Base-by-base conservation (phyloP, 2,888 invertebrate genomes). In the Amphimallon solstitiale region DNA sequence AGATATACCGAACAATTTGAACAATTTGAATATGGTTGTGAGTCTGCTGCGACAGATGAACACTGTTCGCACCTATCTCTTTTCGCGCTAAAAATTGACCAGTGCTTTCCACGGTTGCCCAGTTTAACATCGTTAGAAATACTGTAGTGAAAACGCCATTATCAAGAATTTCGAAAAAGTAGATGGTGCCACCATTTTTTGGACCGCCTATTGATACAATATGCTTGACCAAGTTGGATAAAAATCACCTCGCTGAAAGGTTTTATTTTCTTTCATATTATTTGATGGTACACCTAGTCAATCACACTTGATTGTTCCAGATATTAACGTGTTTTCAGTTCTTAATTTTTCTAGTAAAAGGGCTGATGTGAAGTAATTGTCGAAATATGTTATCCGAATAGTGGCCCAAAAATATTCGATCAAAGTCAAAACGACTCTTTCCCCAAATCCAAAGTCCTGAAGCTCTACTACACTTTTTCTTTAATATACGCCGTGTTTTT, bases 331-430 rank as follows among this genome's bases (percentile, higher is more conserved):
- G 23, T 23, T 23, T 23, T 23, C 23, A 23, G 23, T 23, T 23
- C 5, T 23, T 23, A 23, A 23, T 23, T 54, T 56, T 21, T 69
- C 69, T 7, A 69, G 23, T 34, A 69, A 35, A 17, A 45, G 23
- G 9, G 68, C 12, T 35, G 67, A 56, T 1, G 67, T 69, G 45
- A 68, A 68, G 52, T 67, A 68, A 43, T 68, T 67, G 23, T 48
- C 66, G 14, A 67, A 61, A 54, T 38, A 63, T 34, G 46, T 34
- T 62, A 52, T 65, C 14, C 59, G 10, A 6, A 49, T 9, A 14
- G 54, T 48, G 4, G 23, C 40, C 63, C 66, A 68, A 14, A 54
- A 38, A 3, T 15, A 21, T 29, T 66, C 56, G n/a, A 62, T 61
- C 9, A 69, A 29, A 9, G 10, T 12, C 19, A 69, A 23, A 9